Conservation (phyloP, 2,797 vertebrate species). For the Crypturellus tataupa region DNA sequence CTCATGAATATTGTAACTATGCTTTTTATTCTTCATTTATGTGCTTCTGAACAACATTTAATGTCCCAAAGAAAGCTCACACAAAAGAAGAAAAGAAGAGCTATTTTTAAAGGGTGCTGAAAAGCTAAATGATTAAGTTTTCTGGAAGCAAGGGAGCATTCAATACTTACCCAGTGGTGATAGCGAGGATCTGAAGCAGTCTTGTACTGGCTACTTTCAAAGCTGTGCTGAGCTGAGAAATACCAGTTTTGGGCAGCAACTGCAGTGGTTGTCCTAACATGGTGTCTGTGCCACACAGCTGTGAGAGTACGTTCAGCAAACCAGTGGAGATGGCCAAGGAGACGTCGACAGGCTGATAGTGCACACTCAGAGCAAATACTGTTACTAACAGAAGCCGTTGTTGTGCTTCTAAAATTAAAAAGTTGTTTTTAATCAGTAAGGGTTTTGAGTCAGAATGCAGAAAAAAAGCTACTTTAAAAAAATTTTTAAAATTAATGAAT, state of each 20-base stretch:
- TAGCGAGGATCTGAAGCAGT: constrained; percentile 95
- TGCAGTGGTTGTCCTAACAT: constrained; percentile 95
- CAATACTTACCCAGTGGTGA: constrained; percentile 92
- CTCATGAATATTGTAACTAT: background rate
- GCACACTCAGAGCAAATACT: constrained; percentile 95
- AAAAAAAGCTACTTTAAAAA: too few species aligned
- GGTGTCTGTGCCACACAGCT: constrained; percentile 96
- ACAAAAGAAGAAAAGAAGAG: background rate
- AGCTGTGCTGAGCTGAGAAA: constrained; percentile 96
- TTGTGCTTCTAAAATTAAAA: constrained; percentile 88
- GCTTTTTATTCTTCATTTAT: accelerated
- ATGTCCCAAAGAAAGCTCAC: background rate
- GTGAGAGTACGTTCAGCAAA: constrained; percentile 93
- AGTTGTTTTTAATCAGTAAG: background rate
- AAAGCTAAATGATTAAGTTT: background rate
- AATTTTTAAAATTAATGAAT: background rate
- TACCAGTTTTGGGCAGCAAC: constrained; percentile 91
- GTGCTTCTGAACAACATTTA: background rate
- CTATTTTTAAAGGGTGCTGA: background rate
- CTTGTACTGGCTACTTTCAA: constrained; percentile 97
- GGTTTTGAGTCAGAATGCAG: background rate
- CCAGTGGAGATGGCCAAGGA: constrained; percentile 96
- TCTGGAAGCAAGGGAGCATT: background rate
- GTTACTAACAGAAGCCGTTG: constrained; percentile 97
- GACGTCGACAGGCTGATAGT: constrained; percentile 97